These are phyloP conservation scores for Ramphastos sulfuratus DNA, from an alignment of 2,113 vertebrate species.

Conservation along the genomic window DNA sequence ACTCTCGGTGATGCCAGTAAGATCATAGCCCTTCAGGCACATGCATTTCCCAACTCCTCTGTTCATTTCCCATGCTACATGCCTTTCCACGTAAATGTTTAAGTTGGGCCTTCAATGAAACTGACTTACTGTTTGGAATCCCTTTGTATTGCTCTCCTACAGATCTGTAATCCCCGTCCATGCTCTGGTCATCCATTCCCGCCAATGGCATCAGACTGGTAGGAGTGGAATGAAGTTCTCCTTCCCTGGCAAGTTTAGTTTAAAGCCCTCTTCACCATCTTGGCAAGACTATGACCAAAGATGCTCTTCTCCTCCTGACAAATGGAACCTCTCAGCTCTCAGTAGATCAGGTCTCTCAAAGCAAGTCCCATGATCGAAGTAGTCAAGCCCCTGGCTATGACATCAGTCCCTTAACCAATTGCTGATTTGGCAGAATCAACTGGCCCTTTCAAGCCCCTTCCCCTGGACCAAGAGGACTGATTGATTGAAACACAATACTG, in stretches of 20 bases:
- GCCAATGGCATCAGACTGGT: background rate
- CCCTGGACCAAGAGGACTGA: background rate
- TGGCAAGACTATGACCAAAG: background rate
- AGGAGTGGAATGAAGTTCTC: background rate
- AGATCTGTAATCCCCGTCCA: background rate
- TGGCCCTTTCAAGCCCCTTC: background rate
- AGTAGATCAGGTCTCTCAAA: background rate
- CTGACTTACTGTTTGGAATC: background rate
- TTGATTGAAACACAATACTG: background rate
- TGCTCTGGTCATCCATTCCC: background rate
- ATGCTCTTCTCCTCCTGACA: background rate
- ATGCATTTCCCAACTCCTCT: background rate
- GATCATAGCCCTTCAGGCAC: background rate
- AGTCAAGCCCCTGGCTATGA: background rate
- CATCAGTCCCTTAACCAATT: background rate
- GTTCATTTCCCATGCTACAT: background rate
- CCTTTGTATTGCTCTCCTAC: background rate
- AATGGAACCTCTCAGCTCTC: background rate
- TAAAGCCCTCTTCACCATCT: background rate
- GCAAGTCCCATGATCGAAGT: background rate
- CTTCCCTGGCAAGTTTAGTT: background rate
- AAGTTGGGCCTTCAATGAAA: background rate
- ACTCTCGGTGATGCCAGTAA: background rate
- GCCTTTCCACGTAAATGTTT: background rate
- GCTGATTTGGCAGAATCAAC: background rate